Conservation (phyloP, 2,113 vertebrate genomes). For the Chaetorhynchus papuensis region DNA sequence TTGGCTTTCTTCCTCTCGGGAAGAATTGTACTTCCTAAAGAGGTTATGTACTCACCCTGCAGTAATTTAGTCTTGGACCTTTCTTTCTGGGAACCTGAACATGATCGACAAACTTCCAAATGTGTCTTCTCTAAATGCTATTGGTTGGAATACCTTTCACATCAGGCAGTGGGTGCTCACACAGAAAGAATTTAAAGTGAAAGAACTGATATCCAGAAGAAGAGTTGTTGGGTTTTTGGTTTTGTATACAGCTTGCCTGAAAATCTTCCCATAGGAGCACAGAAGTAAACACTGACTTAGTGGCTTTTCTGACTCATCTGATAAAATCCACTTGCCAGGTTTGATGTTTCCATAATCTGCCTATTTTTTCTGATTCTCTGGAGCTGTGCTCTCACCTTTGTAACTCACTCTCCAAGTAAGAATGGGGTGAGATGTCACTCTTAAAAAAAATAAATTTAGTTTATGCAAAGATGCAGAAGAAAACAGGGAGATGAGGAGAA, state of each 20-base stretch:
- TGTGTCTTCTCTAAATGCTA: background rate
- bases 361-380: background rate
- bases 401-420: background rate
- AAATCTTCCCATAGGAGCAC: background rate
- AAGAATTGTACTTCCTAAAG: background rate
- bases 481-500: background rate
- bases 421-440: background rate
- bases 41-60: background rate
- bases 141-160: background rate
- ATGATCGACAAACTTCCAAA: background rate
- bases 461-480: background rate
- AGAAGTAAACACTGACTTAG: background rate
- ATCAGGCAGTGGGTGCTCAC: background rate
- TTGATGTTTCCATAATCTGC: background rate
- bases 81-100: background rate
- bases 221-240: background rate
- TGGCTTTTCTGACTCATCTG: background rate
- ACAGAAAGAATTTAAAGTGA: background rate
- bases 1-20: background rate
- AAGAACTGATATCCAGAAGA: background rate
- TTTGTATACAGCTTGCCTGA: background rate
- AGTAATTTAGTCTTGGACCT: background rate
- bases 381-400: background rate
- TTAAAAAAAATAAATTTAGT: background rate
- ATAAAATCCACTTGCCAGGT: background rate